These are phyloP conservation scores for Apaloderma vittatum DNA, from an alignment of 2,113 vertebrate genomes.

Conservation along the genomic window DNA sequence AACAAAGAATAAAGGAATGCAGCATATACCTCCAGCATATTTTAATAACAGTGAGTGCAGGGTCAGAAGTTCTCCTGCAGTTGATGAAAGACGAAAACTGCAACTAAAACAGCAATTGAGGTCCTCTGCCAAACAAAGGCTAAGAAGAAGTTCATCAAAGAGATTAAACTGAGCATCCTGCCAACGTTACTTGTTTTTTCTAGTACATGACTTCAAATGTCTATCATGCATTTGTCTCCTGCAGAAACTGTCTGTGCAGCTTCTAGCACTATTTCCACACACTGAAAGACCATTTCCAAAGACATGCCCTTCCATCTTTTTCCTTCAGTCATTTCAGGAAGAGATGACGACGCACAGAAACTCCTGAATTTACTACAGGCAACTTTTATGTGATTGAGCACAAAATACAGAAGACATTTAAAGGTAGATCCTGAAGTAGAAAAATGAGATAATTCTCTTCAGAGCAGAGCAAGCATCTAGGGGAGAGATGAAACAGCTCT, in stretches of 20 bases:
- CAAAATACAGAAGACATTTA: slow-evolving; percentile 1
- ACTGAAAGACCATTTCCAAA: slow-evolving; percentile 18
- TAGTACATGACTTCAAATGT: slow-evolving; percentile 19
- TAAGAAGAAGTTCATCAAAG: slow-evolving; percentile 51
- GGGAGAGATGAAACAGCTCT: slow-evolving; percentile 6
- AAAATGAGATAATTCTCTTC: background rate
- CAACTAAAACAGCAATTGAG: slow-evolving; percentile 44
- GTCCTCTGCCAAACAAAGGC: slow-evolving; percentile 43
- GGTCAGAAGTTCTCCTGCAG: slow-evolving; percentile 27
- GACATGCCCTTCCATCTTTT: slow-evolving; percentile 15
- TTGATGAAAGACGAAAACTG: slow-evolving; percentile 45
- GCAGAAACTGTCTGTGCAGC: slow-evolving; percentile 5
- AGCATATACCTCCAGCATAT: slow-evolving; percentile 31
- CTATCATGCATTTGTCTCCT: background rate
- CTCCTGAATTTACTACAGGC: background rate
- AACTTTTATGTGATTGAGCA: background rate
- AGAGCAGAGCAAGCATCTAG: background rate
- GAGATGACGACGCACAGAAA: slow-evolving; percentile 22
- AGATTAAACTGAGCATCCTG: slow-evolving; percentile 20
- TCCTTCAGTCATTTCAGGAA: background rate
- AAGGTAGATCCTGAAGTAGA: slow-evolving; percentile 4
- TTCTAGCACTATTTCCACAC: slow-evolving; percentile 24
- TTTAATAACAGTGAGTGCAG: slow-evolving; percentile 31
- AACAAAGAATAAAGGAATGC: slow-evolving; percentile 47
- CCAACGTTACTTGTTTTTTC: background rate